Conservation (phyloP, 2,888 invertebrate species). For the Phortica magna region DNA sequence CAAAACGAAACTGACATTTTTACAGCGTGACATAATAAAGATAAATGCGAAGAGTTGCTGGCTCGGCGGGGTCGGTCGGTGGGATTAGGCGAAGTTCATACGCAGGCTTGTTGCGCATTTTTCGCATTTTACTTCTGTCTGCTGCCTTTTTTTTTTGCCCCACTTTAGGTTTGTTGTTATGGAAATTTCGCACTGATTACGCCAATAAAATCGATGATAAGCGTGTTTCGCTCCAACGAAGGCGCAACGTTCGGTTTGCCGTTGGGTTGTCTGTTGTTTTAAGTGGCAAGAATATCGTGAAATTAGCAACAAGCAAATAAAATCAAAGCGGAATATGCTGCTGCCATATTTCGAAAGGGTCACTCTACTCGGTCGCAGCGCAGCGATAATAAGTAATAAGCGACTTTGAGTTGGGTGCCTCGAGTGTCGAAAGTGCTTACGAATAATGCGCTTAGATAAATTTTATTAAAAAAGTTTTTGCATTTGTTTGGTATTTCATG, state of each 20-base stretch:
- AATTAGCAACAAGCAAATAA: slow-evolving; percentile 55
- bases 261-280: background rate
- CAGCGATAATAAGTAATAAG: background rate
- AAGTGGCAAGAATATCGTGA: background rate
- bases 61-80: background rate
- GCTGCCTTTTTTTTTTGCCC: background rate
- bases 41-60: slow-evolving; percentile 11
- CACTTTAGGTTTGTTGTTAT: slow-evolving; percentile 28
- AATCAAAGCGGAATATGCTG: background rate
- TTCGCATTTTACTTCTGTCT: background rate
- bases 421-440: background rate
- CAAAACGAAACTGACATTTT: slow-evolving; percentile 12
- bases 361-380: background rate
- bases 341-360: background rate
- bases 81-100: background rate
- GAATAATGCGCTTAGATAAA: background rate
- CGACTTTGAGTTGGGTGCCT: background rate
- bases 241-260: background rate
- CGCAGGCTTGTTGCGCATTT: no score
- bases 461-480: slow-evolving; percentile 1
- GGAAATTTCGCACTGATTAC: slow-evolving; percentile 68
- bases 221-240: slow-evolving; percentile 35
- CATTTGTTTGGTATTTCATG: background rate
- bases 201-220: slow-evolving; percentile 70
- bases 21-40: slow-evolving; percentile 4